phyloP scores from a whole-genome alignment of 2,113 vertebrate genomes.

The Pristiophorus japonicus region DNA sequence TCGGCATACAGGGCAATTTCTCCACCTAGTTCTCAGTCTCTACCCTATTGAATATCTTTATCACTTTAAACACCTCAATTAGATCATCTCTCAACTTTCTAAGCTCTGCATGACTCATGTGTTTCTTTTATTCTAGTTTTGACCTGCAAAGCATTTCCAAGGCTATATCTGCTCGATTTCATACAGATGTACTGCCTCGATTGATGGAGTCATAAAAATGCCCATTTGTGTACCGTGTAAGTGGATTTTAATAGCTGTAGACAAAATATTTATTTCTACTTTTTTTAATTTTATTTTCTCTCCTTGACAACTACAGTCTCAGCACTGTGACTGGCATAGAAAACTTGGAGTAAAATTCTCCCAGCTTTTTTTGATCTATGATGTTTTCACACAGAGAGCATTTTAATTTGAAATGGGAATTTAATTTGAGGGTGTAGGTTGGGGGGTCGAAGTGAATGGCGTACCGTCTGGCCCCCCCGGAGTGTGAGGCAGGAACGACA shows the following conservation, averaged over 20 bases:
- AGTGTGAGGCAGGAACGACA: not conserved
- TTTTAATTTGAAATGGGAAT: not conserved
- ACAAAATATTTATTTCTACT: not conserved
- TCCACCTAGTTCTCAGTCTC: not conserved
- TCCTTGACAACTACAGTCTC: not conserved
- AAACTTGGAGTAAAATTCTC: not conserved
- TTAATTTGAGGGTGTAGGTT: not conserved
- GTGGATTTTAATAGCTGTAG: no score
- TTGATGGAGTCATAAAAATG: not conserved
- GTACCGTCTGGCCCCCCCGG: no score
- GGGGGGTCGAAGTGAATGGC: not conserved
- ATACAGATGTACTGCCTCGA: not conserved
- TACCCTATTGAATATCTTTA: not conserved
- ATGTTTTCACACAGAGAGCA: not conserved
- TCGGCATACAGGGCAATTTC: no score
- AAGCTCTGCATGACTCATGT: no score
- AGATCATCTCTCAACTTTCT: not conserved
- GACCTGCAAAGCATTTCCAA: not conserved
- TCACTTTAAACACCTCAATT: not conserved
- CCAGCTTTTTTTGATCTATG: conserved; percentile 4
- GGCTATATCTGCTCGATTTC: no score
- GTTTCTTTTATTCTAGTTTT: no score
- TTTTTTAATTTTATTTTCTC: not conserved
- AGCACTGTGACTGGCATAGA: not conserved
- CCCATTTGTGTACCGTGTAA: not conserved